These are phyloP conservation scores for Onychomys arenicola DNA, from an alignment of 2,797 vertebrate genomes.

Conservation along the genomic window DNA sequence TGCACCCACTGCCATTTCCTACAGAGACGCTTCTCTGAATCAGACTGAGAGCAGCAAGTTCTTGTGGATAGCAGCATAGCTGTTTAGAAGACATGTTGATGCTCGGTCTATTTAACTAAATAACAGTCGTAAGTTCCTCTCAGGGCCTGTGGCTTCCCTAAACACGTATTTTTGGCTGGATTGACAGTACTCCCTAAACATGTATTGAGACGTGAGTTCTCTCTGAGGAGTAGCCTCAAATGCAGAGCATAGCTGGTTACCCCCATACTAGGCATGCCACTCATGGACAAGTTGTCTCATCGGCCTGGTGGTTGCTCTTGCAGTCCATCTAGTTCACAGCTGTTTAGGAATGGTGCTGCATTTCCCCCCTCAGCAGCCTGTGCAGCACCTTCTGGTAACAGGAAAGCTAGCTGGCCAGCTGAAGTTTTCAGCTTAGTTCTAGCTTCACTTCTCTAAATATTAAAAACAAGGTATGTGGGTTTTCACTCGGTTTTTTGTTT, in stretches of 20 bases:
- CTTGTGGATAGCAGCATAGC: neutral
- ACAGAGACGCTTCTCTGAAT: neutral
- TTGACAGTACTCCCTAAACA: neutral
- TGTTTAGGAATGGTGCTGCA: neutral
- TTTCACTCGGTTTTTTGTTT: neutral
- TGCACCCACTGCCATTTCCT: neutral
- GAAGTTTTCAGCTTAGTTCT: neutral
- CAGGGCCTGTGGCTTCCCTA: neutral
- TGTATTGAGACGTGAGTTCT: neutral
- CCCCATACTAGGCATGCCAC: too few species aligned
- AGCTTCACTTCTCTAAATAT: neutral
- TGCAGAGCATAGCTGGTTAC: neutral
- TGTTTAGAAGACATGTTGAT: neutral
- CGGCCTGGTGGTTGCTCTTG: neutral
- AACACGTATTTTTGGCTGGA: neutral
- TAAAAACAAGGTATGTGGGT: neutral
- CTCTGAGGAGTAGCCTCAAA: neutral
- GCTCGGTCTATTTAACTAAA: neutral
- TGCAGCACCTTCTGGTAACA: neutral
- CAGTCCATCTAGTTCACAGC: neutral
- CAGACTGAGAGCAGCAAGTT: neutral
- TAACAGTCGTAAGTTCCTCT: neutral
- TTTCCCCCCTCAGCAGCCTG: neutral
- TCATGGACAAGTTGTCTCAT: neutral
- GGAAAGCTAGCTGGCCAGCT: neutral